Conservation (phyloP, 2,888 invertebrate species). For the Nephrotoma appendiculata region DNA sequence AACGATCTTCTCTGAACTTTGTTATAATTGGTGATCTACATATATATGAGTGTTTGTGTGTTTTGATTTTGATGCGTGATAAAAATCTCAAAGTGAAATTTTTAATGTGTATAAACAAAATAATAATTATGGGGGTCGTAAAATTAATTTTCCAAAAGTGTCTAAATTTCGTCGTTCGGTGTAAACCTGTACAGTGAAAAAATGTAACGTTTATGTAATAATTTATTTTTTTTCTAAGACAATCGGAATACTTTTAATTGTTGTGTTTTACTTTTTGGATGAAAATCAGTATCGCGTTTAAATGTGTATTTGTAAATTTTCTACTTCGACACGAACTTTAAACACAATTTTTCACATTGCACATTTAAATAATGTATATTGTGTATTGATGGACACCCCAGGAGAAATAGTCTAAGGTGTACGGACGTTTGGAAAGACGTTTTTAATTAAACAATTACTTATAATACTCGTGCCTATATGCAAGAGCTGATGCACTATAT, state of each 20-base stretch:
- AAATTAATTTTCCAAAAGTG: background rate
- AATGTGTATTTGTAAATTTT: background rate
- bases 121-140: background rate
- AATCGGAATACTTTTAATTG: background rate
- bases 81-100: background rate
- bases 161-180: background rate
- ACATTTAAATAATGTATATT: background rate
- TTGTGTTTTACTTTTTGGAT: background rate
- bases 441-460: background rate
- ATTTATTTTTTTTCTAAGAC: background rate
- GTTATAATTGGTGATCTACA: background rate
- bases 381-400: background rate
- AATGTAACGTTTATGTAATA: background rate
- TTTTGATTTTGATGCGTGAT: background rate
- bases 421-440: background rate
- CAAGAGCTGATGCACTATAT: background rate
- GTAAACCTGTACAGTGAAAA: background rate
- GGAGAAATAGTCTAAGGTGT: background rate
- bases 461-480: background rate
- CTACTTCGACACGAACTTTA: background rate
- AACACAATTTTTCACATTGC: background rate
- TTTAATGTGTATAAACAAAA: background rate
- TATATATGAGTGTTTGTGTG: background rate
- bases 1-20: background rate
- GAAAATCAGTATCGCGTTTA: background rate